Evolutionary conservation across 2,888 invertebrate genomes (phyloP).

Genomic region (Lasioglossum oenotherae): DNA sequence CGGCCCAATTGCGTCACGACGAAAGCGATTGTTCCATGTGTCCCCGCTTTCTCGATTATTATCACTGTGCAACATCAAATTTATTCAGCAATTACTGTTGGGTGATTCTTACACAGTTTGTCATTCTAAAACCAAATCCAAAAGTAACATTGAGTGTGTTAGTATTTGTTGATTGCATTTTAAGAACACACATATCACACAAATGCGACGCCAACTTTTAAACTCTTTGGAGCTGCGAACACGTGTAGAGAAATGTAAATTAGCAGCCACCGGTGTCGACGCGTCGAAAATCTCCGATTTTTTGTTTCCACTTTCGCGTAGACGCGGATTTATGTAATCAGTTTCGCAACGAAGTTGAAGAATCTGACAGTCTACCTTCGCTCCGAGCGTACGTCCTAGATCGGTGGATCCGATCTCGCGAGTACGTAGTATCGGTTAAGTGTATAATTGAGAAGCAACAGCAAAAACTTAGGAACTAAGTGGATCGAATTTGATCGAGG

Average conservation of each 20-base stretch:
- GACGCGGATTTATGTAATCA: not conserved
- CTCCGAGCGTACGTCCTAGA: not conserved
- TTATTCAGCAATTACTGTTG: too few species aligned
- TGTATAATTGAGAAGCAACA: not conserved
- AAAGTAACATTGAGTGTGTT: too few species aligned
- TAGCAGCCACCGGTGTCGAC: too few species aligned
- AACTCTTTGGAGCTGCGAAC: not conserved
- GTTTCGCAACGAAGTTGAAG: not conserved
- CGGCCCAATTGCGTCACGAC: slow-evolving; percentile 30
- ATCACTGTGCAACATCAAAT: not conserved
- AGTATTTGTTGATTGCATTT: too few species aligned
- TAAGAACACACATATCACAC: too few species aligned
- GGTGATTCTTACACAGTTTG: too few species aligned
- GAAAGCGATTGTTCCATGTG: slow-evolving; percentile 46
- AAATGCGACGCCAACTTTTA: too few species aligned
- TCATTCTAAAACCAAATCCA: too few species aligned
- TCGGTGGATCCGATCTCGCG: not conserved
- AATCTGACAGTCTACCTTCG: not conserved
- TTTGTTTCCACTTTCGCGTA: not conserved
- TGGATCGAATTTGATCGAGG: not conserved
- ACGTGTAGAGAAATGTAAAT: not conserved
- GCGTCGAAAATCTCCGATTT: not conserved
- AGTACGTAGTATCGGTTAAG: not conserved
- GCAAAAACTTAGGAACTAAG: not conserved
- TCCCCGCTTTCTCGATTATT: slow-evolving; percentile 27